A percentile compares a stretch with the other conserved stretches of the same genome.
Conservation (phyloP, 2,888 invertebrate species). For the Tetrapedia diversipes region DNA sequence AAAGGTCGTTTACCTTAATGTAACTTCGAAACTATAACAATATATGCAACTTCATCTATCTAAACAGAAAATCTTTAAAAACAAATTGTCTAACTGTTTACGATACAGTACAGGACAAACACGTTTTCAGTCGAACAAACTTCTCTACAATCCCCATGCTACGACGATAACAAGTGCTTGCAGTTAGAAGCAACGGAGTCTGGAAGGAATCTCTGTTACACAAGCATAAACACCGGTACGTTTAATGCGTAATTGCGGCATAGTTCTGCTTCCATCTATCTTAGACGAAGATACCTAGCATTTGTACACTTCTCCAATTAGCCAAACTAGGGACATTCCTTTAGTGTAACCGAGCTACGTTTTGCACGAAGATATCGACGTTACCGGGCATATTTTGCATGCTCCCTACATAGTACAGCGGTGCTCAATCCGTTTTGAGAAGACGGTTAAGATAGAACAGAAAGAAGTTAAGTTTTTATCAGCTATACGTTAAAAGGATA, state of each 20-base stretch:
- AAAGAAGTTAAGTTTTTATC: too few species aligned
- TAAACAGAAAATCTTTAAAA: background rate
- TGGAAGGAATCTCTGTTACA: conserved; percentile 65
- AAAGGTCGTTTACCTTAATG: background rate
- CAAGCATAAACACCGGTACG: conserved; percentile 66
- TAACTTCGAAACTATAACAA: too few species aligned
- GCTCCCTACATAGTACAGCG: background rate
- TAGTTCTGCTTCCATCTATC: conserved; percentile 69
- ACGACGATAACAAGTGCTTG: background rate
- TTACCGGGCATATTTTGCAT: conserved; percentile 29
- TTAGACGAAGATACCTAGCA: conserved; percentile 62
- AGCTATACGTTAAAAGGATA: background rate
- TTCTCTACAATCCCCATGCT: background rate
- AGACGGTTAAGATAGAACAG: too few species aligned
- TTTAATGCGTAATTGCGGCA: conserved; percentile 69
- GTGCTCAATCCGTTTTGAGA: too few species aligned
- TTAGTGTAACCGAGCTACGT: conserved; percentile 26
- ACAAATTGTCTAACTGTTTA: background rate
- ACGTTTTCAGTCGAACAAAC: background rate
- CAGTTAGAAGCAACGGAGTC: conserved; percentile 22
- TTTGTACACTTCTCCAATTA: conserved; percentile 61
- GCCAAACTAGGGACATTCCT: conserved; percentile 52
- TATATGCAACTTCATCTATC: background rate
- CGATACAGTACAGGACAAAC: background rate
- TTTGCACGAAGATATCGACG: conserved; percentile 34